Conservation (phyloP, 1,140 invertebrate genomes). For the Apis mellifera region DNA sequence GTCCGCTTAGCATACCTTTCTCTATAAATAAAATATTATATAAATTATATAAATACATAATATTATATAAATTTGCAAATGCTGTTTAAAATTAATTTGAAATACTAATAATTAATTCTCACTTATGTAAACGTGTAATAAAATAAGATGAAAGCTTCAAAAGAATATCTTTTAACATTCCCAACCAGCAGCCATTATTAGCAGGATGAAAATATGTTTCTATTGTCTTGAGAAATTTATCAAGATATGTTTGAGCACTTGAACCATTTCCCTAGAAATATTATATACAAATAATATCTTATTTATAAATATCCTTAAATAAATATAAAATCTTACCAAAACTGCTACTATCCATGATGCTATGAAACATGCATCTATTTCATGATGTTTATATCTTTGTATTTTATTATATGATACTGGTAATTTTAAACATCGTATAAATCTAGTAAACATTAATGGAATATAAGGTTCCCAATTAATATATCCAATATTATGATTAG, state of each 20-base stretch:
- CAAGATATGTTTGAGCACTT: conserved; percentile 87
- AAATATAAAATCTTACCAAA: conserved; percentile 60
- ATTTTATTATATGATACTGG: conserved; percentile 89
- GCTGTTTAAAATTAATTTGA: background rate
- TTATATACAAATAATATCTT: conserved; percentile 10
- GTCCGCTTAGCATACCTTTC: conserved; percentile 84
- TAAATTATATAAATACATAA: no score
- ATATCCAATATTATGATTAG: conserved; percentile 89
- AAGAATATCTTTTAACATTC: conserved; percentile 84
- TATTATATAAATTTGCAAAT: background rate
- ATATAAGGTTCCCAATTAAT: conserved; percentile 94
- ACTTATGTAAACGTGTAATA: conserved; percentile 83
- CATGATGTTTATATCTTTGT: conserved; percentile 74
- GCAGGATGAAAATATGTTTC: conserved; percentile 96
- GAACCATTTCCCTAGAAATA: conserved; percentile 81
- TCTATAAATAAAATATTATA: conserved; percentile 66
- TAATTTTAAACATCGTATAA: conserved; percentile 89
- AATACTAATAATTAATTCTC: background rate
- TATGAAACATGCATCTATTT: conserved; percentile 83
- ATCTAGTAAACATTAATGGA: conserved; percentile 90
- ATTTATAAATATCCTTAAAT: background rate
- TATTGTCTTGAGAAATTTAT: conserved; percentile 90
- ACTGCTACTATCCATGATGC: conserved; percentile 80
- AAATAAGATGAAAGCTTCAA: conserved; percentile 84
- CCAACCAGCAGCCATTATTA: conserved; percentile 90